Evolutionary conservation across 2,888 invertebrate species (phyloP), one percentile per base, ranked within the genome.

Genomic region (Blastobasis adustella): DNA sequence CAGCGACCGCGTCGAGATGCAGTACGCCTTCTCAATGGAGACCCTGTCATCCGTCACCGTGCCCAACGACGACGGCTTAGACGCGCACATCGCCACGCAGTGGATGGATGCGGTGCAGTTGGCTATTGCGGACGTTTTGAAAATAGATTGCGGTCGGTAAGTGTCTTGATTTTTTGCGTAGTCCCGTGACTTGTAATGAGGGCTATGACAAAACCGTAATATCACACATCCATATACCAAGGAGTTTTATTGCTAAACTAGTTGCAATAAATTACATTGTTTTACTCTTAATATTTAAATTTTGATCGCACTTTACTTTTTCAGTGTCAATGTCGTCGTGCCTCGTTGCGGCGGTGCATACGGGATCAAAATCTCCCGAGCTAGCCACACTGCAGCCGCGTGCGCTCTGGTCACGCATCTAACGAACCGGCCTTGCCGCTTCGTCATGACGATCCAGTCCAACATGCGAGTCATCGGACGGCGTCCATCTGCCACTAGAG

Each of bases 11-110:
- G 77, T 89, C 49, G 90, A 85, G 4, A 68, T 80, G 10, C 95
- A 95, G 66, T 93, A 93, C 64, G 93, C 93, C 67, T 93, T 90
- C 58, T 89, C 91, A 1, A 92, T 94, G 93, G 95, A 95, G 72
- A 90, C 91, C 0, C 89, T 92, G 45, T 79, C 85, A 5, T 89
- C 90, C 56, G 76, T 92, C 0, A 90, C 90, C 8, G 73, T 90
- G 41, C 94, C 94, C 0, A 82, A 80, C 38, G 94, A 94, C 61
- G 92, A 93, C 63, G 92, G 92, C 1, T 74, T 93, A 54, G 91
- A 93, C 49, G 89, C 94, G 1, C 89, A 80, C 56, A 71, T 91
- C 1, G 61, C 91, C 0, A 79, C 91, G 0, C 93, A 94, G 60
- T 91, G 84, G 76, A 79, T 91, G 46, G 91, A 92, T 57, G 65